A percentile compares a stretch with the other conserved stretches of the same genome.
Evolutionary conservation across 1,140 invertebrate species (phyloP).

Genomic region (Euschistus heros): DNA sequence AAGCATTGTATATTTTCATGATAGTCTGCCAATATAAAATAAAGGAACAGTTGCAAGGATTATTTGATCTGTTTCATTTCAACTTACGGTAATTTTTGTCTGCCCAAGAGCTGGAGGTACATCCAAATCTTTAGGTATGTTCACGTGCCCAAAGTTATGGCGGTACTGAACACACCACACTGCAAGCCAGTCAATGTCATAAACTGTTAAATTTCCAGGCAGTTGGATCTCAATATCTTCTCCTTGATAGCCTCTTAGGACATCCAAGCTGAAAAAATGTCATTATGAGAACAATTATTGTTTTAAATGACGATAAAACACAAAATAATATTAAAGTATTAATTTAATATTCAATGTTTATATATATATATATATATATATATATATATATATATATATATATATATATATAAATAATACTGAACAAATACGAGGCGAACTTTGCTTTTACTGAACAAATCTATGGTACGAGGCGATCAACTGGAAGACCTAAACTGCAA

Average conservation of each 20-base stretch:
- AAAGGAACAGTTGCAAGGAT: not conserved
- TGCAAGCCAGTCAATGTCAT: conserved; percentile 85
- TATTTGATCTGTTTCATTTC: not conserved
- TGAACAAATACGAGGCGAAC: too few relatives aligned
- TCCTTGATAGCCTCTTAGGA: conserved; percentile 70
- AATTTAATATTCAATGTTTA: too few relatives aligned
- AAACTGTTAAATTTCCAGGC: conserved; percentile 71
- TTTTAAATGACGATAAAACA: too few relatives aligned
- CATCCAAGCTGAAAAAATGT: conserved; percentile 48
- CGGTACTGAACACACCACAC: conserved; percentile 77
- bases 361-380: too few relatives aligned
- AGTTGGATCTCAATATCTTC: conserved; percentile 84
- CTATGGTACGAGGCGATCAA: too few relatives aligned
- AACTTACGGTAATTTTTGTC: conserved; percentile 73
- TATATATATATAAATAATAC: too few relatives aligned
- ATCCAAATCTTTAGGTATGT: conserved; percentile 76
- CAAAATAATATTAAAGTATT: too few relatives aligned
- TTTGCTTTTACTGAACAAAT: too few relatives aligned
- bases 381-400: too few relatives aligned
- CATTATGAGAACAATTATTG: too few relatives aligned
- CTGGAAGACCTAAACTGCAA: too few relatives aligned
- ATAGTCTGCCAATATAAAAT: not conserved
- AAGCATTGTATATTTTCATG: not conserved
- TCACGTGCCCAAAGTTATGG: conserved; percentile 83
- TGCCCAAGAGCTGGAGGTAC: conserved; percentile 80